phyloP scores from a whole-genome alignment of 2,113 vertebrate species.

The Phaethornis superciliosus region DNA sequence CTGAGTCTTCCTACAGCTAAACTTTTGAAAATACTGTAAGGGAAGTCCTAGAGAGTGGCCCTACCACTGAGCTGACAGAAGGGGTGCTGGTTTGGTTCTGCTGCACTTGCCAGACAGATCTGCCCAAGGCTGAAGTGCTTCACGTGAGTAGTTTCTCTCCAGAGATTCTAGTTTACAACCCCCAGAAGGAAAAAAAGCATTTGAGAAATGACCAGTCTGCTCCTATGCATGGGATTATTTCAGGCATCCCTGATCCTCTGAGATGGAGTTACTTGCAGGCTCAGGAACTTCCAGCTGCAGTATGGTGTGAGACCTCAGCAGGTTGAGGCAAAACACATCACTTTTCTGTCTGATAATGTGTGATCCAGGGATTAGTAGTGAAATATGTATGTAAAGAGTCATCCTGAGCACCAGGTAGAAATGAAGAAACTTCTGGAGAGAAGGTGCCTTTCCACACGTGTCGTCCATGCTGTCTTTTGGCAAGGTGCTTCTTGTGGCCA shows the following conservation, averaged over 20 bases:
- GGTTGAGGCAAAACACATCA: not conserved
- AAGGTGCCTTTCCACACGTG: not conserved
- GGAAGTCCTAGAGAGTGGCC: not conserved
- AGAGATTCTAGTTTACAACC: not conserved
- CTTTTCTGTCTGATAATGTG: not conserved
- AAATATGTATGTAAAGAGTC: not conserved
- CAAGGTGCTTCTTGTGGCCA: not conserved
- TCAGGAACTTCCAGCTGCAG: not conserved
- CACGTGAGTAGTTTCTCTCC: not conserved
- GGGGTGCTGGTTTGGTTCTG: not conserved
- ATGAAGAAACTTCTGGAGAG: not conserved
- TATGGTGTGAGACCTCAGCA: not conserved
- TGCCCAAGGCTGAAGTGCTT: not conserved
- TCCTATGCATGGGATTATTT: not conserved
- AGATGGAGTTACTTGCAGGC: not conserved
- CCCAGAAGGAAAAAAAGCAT: not conserved
- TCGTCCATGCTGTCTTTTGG: not conserved
- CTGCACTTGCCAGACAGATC: not conserved
- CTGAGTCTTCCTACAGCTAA: not conserved
- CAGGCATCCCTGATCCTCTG: not conserved
- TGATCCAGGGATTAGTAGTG: not conserved
- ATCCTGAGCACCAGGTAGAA: not conserved
- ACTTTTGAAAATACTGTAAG: not conserved
- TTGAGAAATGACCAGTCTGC: not conserved
- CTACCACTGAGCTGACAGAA: not conserved